Base-by-base conservation (phyloP, 2,797 vertebrate genomes). In the Pteropus rufus region DNA sequence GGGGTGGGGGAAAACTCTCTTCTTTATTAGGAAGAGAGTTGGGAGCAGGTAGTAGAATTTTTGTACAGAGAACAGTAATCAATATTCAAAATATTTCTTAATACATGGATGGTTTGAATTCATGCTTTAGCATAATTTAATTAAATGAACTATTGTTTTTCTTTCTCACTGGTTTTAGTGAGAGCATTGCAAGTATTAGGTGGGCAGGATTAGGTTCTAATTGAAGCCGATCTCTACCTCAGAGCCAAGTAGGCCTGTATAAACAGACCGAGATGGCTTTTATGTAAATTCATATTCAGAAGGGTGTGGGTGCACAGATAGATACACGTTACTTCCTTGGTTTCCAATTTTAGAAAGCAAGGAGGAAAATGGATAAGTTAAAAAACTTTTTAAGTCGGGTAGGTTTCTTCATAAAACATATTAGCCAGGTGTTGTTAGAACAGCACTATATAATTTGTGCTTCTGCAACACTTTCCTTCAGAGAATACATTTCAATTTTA, bases 81-180 rank as follows among this genome's bases (percentile, higher is more conserved):
- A 89, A 7, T 79, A 93, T 96, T 97, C 96, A 91, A 31, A 85
- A 90, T 64, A 65, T 88, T 93, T 90, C 94, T 93, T 88, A 90
- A 90, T 93, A 70, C 44, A 75, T n/a, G 31, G 5, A 80, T 89
- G 84, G 75, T 75, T 92, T 94, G 70, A 90, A 90, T 94, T 80
- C 87, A 73, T 75, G 56, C 65, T 96, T 93, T 85, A 56, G 87
- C 93, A 90, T 94, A 60, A 95, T 95, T 97, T 96, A 95, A 95
- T 97, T 97, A 97, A 95, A 92, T 23, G 52, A 81, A 84, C 95
- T 93, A 79, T 95, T 95, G 81, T 96, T 96, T 96, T 96, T 95
- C 93, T 96, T 89, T 81, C 97, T 92, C 36, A 1, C 56, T 88
- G 81, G 90, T 73, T 95, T 92, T 44, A 90, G 87, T 6, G 56